phyloP scores from a whole-genome alignment of 1,140 invertebrate genomes.

The Musca domestica region DNA sequence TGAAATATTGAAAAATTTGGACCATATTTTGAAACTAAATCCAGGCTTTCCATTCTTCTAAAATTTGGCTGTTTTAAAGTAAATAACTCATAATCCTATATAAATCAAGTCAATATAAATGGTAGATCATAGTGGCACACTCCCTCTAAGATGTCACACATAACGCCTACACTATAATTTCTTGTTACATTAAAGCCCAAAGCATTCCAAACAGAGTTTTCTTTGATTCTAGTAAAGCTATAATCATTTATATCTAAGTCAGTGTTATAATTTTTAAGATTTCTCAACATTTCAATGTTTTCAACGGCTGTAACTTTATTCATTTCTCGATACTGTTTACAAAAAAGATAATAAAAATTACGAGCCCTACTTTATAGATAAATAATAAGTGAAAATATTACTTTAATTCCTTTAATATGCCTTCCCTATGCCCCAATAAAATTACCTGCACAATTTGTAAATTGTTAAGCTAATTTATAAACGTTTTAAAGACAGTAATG shows the following conservation, averaged over 20 bases:
- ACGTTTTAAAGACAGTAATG: too few species aligned
- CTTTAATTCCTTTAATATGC: too few species aligned
- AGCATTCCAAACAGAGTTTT: conserved; percentile 3
- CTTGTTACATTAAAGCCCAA: conserved; percentile 7
- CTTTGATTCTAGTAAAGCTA: background rate
- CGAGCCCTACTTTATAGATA: too few species aligned
- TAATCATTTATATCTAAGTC: background rate
- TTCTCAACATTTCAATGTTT: background rate
- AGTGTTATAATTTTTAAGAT: background rate
- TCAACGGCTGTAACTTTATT: background rate
- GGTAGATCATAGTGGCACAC: conserved; percentile 4
- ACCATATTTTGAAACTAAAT: conserved; percentile 1
- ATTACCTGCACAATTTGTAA: too few species aligned
- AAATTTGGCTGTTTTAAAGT: background rate
- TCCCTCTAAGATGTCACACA: conserved; percentile 16
- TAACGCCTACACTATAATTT: conserved; percentile 13
- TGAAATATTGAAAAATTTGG: too few species aligned
- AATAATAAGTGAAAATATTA: too few species aligned
- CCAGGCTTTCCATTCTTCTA: conserved; percentile 10
- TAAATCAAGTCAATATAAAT: background rate
- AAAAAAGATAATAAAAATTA: too few species aligned
- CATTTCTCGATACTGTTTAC: background rate
- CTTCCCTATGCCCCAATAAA: too few species aligned
- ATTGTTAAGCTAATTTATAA: too few species aligned
- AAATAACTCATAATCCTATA: background rate